phyloP scores from a whole-genome alignment of 2,888 invertebrate species.

The Pristionchus fissidentatus region DNA sequence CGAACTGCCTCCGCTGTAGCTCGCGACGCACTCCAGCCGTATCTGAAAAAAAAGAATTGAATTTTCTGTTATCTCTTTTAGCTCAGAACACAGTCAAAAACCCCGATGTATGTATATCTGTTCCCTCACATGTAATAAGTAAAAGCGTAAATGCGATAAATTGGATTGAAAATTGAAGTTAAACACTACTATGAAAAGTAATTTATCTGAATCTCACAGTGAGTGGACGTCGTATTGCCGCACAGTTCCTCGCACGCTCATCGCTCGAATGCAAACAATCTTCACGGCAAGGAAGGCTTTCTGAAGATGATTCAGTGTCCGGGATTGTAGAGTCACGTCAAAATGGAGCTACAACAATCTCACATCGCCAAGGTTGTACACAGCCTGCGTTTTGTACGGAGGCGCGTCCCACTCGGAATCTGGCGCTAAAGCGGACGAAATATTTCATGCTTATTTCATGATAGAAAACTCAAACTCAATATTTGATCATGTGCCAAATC shows the following conservation, averaged over 20 bases:
- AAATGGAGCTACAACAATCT: no score
- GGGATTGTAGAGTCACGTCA: not conserved
- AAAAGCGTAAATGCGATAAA: no score
- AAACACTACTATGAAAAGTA: no score
- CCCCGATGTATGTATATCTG: no score
- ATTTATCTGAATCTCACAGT: conserved; percentile 75
- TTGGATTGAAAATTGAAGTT: no score
- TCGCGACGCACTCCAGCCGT: conserved; percentile 82
- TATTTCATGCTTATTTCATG: no score
- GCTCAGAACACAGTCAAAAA: not conserved
- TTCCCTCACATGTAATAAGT: no score
- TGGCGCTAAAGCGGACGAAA: conserved; percentile 66
- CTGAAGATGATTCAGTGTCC: conserved; percentile 38
- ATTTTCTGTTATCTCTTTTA: not conserved
- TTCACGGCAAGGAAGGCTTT: conserved; percentile 63
- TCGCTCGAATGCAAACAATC: conserved; percentile 72
- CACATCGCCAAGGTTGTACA: conserved; percentile 66
- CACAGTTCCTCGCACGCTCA: conserved; percentile 63
- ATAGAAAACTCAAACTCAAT: no score
- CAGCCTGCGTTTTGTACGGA: conserved; percentile 68
- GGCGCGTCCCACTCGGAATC: conserved; percentile 67
- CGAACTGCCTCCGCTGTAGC: conserved; percentile 81
- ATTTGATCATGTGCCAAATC: no score
- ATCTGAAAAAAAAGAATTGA: conserved; percentile 72
- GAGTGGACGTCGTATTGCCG: conserved; percentile 86